Base-by-base conservation (phyloP, 2,888 invertebrate species). In the Linnaemya tessellans region DNA sequence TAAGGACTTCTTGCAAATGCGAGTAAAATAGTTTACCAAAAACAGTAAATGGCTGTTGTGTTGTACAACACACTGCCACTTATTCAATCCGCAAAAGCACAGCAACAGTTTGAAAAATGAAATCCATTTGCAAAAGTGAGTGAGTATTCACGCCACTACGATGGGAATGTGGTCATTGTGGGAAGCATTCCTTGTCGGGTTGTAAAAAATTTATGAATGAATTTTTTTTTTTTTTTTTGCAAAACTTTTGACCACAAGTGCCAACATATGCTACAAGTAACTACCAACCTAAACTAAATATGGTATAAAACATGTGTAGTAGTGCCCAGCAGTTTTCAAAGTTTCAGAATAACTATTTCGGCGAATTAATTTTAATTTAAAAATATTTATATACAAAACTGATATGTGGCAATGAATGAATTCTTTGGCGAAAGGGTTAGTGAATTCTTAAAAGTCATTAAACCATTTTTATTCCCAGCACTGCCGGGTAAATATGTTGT, bases 131-230 rank as follows among this genome's bases (percentile, higher is more conserved):
- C 46, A 38, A 60, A 20, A 30, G 20, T 13, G 9, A 25, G 22
- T n/a, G 5, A 0, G 7, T 13, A 43, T 38, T 58, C 43, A 18
- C 9, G 38, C 56, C 58, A 41, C 30, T 18, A 30, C n/a, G 15
- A 46, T 15, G 64, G 15, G 20, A 77, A 46, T 77, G 77, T 60
- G 77, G 67, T 58, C 5, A 49, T 13, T 58, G 49, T 67, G 67
- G 49, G 46, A 58, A 46, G 35, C 10, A 54, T 22, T 68, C n/a
- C n/a, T 77, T 25, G 35, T 38, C 46, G 56, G 13, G 11, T 49
- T 20, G 54, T 65, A 75, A 75, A 65, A 77, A 20, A 35, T 58
- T 77, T 49, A 77, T 77, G 77, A 77, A 77, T 77, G 77, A 77
- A 77, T 65, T 56, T 20, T 54, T 22, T 54, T 65, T 35, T 30